phyloP scores from a whole-genome alignment of 1,140 invertebrate species.

The Calosoma granatense region DNA sequence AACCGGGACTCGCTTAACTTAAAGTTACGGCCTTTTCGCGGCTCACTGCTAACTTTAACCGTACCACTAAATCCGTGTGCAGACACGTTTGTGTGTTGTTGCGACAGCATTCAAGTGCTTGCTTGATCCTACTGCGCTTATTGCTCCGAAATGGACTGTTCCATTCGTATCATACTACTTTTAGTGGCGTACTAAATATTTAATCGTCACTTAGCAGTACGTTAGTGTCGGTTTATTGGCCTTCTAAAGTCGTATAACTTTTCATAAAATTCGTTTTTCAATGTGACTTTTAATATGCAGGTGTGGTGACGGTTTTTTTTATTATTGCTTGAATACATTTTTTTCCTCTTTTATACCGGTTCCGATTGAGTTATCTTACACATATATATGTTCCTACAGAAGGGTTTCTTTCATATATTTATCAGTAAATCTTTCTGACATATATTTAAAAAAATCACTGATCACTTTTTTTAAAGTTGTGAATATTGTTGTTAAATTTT shows the following conservation, averaged over 20 bases:
- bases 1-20: too few relatives aligned
- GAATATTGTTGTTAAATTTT: neutral
- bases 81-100: too few relatives aligned
- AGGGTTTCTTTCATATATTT: neutral
- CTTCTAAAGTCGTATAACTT: neutral
- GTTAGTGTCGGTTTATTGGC: neutral
- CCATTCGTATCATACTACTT: neutral
- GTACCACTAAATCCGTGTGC: neutral
- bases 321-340: too few relatives aligned
- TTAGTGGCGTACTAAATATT: conserved; percentile 5
- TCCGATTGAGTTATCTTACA: too few relatives aligned
- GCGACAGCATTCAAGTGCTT: too few relatives aligned
- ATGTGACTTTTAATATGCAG: too few relatives aligned
- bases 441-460: neutral
- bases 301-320: too few relatives aligned
- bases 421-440: neutral
- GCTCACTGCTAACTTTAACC: neutral
- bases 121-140: neutral
- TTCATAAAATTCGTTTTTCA: too few relatives aligned
- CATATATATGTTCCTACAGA: neutral
- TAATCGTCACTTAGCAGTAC: conserved; percentile 1
- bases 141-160: neutral
- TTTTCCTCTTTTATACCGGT: too few relatives aligned
- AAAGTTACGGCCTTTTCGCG: neutral
- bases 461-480: neutral